A percentile compares a stretch with the other conserved stretches of the same genome.
Evolutionary conservation across 1,140 invertebrate species (phyloP).

Genomic region (Dendroctonus ponderosae): DNA sequence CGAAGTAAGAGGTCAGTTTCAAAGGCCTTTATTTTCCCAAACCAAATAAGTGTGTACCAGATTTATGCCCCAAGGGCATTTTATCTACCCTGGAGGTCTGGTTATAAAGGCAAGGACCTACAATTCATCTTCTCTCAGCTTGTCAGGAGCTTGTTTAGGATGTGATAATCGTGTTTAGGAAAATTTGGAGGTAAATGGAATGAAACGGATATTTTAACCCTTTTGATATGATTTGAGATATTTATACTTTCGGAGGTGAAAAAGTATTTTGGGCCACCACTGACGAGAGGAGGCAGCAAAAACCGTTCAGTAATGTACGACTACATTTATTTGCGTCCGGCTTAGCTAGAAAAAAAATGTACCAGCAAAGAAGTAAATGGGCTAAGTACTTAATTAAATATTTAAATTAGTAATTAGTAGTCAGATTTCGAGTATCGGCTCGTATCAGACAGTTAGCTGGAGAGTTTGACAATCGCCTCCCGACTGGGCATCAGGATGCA

Average conservation of each 20-base stretch:
- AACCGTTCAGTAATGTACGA: too few relatives aligned
- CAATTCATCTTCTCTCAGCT: too few relatives aligned
- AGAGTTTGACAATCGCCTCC: constrained; percentile 16
- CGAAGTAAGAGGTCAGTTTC: constrained; percentile 12
- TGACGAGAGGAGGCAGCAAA: not conserved
- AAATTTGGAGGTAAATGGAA: too few relatives aligned
- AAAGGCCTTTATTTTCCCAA: constrained; percentile 15
- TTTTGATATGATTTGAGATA: too few relatives aligned
- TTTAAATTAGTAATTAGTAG: not conserved
- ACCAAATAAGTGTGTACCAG: constrained; percentile 9
- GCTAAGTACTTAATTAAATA: too few relatives aligned
- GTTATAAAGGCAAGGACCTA: not conserved
- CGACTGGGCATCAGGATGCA: constrained; percentile 13
- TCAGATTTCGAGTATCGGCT: constrained; percentile 10
- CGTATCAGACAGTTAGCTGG: constrained; percentile 6
- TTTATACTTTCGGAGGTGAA: not conserved
- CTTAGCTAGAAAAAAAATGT: too few relatives aligned
- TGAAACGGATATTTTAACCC: too few relatives aligned
- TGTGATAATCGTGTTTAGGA: too few relatives aligned
- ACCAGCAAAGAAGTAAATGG: too few relatives aligned
- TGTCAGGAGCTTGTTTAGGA: too few relatives aligned
- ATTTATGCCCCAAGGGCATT: constrained; percentile 21
- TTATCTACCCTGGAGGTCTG: constrained; percentile 12
- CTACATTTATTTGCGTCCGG: too few relatives aligned
- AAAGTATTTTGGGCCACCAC: constrained; percentile 7